Base-by-base conservation (phyloP, 2,797 vertebrate species). In the Astyanax mexicanus region DNA sequence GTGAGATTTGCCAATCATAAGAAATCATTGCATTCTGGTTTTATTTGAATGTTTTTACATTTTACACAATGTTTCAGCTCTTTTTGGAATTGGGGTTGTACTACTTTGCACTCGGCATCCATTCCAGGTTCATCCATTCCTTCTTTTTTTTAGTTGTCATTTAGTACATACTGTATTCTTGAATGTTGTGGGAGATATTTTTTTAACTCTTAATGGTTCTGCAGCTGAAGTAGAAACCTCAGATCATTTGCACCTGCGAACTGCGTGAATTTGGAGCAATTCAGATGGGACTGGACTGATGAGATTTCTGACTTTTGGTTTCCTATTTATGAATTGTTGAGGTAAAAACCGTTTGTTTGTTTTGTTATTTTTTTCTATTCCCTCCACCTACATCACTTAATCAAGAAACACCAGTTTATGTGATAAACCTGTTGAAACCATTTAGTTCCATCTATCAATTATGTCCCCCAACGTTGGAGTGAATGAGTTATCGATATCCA, bases 91-190 rank as follows among this genome's bases (percentile, higher is more conserved):
- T n/a, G n/a, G n/a, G n/a, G n/a, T n/a, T n/a, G n/a, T n/a, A 92
- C 89, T 91, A 91, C 89, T 90, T 92, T 93, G 91, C 93, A 93
- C 91, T 92, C 93, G 89, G 90, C 92, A 90, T 92, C 91, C 90
- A 55, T n/a, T 44, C 25, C 27, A 61, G 11, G 61, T 49, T 29
- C 10, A 19, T 40, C 49, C 23, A 15, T 54, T 27, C 19, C 1
- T 47, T 90, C 2, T 38, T 90, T 92, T 92, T 92, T 91, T 90
- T 91, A 92, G 90, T 92, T 93, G 90, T 91, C 66, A 92, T 94
- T 90, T 93, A 94, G 91, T 94, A 93, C 91, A 93, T 93, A 92
- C 91, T 93, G 90, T 91, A 92, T 92, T 92, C 92, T 92, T 38
- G 27, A 52, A 25, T 42, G 51, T 29, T 55, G n/a, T n/a, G 51